Evolutionary conservation across 2,113 vertebrate genomes (phyloP).

Genomic region (Trinectes maculatus): DNA sequence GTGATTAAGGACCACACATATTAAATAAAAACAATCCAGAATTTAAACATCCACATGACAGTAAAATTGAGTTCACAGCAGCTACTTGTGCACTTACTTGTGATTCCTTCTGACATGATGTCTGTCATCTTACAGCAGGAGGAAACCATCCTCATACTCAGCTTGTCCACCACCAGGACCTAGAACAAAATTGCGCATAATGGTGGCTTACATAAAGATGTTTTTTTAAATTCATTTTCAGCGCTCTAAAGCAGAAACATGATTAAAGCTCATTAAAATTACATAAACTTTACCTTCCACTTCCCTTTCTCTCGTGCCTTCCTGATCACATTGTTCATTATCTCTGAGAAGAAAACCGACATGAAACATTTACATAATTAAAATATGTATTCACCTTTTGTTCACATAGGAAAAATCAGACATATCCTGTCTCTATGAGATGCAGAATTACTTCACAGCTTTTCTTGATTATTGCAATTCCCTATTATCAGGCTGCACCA

Average conservation of each 20-base stretch:
- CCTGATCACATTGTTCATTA: slow-evolving; percentile 97
- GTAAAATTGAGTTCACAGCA: too few species aligned
- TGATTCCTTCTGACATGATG: slow-evolving; percentile 98
- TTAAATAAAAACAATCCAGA: too few species aligned
- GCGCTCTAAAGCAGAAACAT: background rate
- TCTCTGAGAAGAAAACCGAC: slow-evolving; percentile 80
- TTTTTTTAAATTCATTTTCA: background rate
- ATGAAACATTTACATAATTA: background rate
- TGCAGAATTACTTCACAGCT: too few species aligned
- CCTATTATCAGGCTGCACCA: too few species aligned
- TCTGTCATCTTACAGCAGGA: slow-evolving; percentile 99
- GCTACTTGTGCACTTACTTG: slow-evolving; percentile 93
- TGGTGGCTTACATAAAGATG: background rate
- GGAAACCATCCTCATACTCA: slow-evolving; percentile 98
- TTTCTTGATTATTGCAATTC: too few species aligned
- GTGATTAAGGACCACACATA: too few species aligned
- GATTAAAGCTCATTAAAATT: background rate
- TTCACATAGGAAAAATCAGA: too few species aligned
- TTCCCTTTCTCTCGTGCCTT: slow-evolving; percentile 97
- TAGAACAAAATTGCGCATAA: slow-evolving; percentile 57
- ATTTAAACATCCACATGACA: too few species aligned
- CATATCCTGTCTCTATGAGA: too few species aligned
- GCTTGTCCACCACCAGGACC: slow-evolving; percentile 97
- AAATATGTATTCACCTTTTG: too few species aligned
- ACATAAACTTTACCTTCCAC: slow-evolving; percentile 89